phyloP scores from a whole-genome alignment of 2,113 vertebrate species.

The Todiramphus saurophagus region DNA sequence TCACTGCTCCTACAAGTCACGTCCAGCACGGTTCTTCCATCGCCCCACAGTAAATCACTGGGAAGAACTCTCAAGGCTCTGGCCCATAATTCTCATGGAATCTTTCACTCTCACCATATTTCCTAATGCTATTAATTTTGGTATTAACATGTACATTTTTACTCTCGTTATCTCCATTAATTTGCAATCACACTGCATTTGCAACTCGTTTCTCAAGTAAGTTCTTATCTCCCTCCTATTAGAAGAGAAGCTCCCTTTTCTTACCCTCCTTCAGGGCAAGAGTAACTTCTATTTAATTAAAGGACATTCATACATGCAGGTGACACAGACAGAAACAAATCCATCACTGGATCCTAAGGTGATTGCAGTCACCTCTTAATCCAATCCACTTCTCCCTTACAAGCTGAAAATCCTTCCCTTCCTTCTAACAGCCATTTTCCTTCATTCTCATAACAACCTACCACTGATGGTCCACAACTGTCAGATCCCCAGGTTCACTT shows the following conservation, averaged over 20 bases:
- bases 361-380: neutral
- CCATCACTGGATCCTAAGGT: neutral
- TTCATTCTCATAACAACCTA: neutral
- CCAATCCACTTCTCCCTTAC: neutral
- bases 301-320: neutral
- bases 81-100: neutral
- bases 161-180: neutral
- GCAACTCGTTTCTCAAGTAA: conserved; percentile 48
- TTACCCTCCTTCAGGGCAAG: neutral
- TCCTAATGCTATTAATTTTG: conserved; percentile 19
- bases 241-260: neutral
- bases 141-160: conserved; percentile 31
- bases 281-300: neutral
- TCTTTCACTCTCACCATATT: neutral
- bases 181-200: conserved; percentile 28
- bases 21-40: neutral
- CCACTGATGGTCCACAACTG: neutral
- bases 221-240: neutral
- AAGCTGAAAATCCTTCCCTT: neutral
- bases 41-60: neutral
- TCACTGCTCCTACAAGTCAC: neutral
- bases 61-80: neutral
- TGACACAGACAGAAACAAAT: neutral
- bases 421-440: neutral
- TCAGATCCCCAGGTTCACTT: neutral